Evolutionary conservation across 2,888 invertebrate genomes (phyloP).

Genomic region (Drosophila subquinaria): DNA sequence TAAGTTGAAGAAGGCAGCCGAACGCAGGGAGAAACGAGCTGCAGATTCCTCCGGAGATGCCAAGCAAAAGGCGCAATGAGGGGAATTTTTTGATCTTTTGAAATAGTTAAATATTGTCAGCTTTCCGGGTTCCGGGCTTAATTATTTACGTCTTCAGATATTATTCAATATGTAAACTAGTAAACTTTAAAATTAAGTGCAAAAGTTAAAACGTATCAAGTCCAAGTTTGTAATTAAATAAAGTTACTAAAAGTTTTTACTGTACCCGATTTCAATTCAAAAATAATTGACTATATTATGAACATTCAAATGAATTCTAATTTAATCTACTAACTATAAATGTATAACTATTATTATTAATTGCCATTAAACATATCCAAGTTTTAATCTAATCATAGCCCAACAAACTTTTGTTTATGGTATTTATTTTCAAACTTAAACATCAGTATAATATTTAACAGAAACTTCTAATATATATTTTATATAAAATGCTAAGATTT

Average conservation of each 20-base stretch:
- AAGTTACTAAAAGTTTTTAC: constrained; percentile 11
- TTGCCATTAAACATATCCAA: constrained; percentile 12
- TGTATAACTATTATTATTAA: constrained; percentile 1
- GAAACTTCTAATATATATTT: constrained; percentile 14
- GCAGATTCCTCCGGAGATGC: constrained; percentile 39
- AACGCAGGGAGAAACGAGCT: constrained; percentile 52
- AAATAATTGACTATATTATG: constrained; percentile 5
- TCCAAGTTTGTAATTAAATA: constrained; percentile 9
- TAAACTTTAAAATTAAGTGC: constrained; percentile 8
- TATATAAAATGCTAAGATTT: constrained; percentile 37
- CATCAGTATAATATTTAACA: constrained; percentile 31
- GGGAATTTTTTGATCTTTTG: background rate
- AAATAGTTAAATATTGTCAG: constrained; percentile 3
- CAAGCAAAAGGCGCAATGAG: constrained; percentile 62
- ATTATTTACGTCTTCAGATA: constrained; percentile 20
- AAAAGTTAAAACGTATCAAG: constrained; percentile 8
- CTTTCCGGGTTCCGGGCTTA: constrained; percentile 21
- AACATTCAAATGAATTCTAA: constrained; percentile 16
- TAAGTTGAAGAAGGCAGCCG: constrained; percentile 66
- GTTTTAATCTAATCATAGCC: constrained; percentile 20
- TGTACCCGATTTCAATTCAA: constrained; percentile 11
- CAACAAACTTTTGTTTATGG: constrained; percentile 16
- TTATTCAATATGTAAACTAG: constrained; percentile 23
- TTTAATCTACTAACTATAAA: constrained; percentile 3
- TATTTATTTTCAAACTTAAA: constrained; percentile 46